Evolutionary conservation across 2,888 invertebrate genomes (phyloP).

Genomic region (Agrotis clavis): DNA sequence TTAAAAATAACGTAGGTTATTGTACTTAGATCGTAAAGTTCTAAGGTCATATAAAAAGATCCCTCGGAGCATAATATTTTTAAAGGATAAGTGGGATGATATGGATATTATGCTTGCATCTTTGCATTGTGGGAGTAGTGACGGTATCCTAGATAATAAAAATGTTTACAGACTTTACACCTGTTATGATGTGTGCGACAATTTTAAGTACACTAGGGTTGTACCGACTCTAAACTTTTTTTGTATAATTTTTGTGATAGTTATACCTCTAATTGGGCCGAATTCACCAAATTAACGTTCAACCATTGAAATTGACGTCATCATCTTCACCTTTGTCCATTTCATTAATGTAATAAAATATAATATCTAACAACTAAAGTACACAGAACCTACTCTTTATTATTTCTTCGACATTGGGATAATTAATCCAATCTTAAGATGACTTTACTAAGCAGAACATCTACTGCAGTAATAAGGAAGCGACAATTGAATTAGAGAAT

Average conservation of each 20-base stretch:
- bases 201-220: conserved; percentile 23
- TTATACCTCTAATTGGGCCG: no score
- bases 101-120: not conserved
- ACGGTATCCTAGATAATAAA: conserved; percentile 16
- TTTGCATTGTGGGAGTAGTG: conserved; percentile 6
- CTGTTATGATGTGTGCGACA: not conserved
- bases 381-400: conserved; percentile 23
- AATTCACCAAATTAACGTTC: not conserved
- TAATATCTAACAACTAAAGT: conserved; percentile 3
- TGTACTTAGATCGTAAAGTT: conserved; percentile 9
- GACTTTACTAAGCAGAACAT: conserved; percentile 52
- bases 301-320: no score
- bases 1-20: conserved; percentile 47
- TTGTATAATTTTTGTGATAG: no score
- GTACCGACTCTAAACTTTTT: not conserved
- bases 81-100: not conserved
- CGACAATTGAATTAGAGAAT: conserved; percentile 84
- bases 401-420: conserved; percentile 36
- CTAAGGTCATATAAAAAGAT: conserved; percentile 1
- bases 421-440: conserved; percentile 62
- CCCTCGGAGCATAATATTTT: not conserved
- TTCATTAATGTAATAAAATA: not conserved
- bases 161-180: conserved; percentile 1
- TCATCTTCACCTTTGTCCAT: not conserved
- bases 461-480: conserved; percentile 82